Percentiles rank a stretch among this genome's conserved stretches.
phyloP scores from a whole-genome alignment of 2,888 invertebrate genomes.

The Argynnis bischoffii region DNA sequence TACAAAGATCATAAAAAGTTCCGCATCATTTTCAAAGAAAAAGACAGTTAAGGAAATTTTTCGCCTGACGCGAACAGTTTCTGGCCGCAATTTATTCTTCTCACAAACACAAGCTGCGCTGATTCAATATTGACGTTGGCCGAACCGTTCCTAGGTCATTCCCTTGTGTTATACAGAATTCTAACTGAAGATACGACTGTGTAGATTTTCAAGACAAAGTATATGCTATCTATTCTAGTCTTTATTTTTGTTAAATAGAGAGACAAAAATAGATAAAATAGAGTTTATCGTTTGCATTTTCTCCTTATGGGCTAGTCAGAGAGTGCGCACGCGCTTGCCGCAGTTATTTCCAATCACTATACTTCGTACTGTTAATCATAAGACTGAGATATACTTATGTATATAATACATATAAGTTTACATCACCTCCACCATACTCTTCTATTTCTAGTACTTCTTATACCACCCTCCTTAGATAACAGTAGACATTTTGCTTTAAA shows the following conservation, averaged over 20 bases:
- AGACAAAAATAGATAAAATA: too few relatives aligned
- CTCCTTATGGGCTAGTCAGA: too few relatives aligned
- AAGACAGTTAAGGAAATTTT: constrained; percentile 49
- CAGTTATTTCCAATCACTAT: too few relatives aligned
- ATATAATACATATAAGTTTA: too few relatives aligned
- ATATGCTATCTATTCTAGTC: not conserved
- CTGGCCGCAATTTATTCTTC: constrained; percentile 73
- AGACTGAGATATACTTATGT: too few relatives aligned
- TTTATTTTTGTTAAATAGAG: not conserved
- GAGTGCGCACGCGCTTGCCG: too few relatives aligned
- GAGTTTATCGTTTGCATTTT: too few relatives aligned
- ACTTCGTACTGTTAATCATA: too few relatives aligned
- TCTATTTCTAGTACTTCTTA: too few relatives aligned
- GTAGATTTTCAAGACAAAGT: not conserved
- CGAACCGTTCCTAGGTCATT: constrained; percentile 62
- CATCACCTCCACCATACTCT: too few relatives aligned
- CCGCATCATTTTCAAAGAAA: constrained; percentile 18
- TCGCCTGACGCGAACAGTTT: constrained; percentile 62
- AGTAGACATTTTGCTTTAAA: too few relatives aligned
- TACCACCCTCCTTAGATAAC: too few relatives aligned
- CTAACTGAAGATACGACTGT: constrained; percentile 47
- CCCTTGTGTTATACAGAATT: constrained; percentile 61
- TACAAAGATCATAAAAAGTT: constrained; percentile 13
- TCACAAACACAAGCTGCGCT: constrained; percentile 71
- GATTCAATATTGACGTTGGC: constrained; percentile 77